Conservation (phyloP, 2,888 invertebrate genomes). For the Pinctada fucata region DNA sequence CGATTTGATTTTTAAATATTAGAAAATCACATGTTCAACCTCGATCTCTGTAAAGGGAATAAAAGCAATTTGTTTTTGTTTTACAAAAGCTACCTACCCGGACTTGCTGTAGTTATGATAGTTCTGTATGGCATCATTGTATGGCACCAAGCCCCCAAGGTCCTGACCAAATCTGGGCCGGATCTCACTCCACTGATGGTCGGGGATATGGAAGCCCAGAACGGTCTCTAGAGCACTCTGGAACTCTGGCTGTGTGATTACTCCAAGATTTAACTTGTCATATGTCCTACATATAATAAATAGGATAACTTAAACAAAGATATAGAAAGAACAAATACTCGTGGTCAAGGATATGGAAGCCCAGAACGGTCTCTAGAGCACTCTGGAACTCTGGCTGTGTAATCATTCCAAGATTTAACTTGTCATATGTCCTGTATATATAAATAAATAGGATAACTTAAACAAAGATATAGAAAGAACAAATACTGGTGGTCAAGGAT, state of each 20-base stretch:
- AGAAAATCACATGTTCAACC: no score
- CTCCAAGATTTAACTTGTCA: background rate
- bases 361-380: background rate
- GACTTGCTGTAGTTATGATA: background rate
- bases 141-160: background rate
- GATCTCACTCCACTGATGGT: background rate
- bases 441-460: background rate
- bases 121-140: background rate
- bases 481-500: background rate
- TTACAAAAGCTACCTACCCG: background rate
- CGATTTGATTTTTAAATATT: no score
- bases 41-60: no score
- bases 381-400: background rate
- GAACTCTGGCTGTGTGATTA: background rate
- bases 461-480: no score
- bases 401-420: background rate
- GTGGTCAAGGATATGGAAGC: background rate
- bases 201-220: background rate
- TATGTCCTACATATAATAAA: background rate
- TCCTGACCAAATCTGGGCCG: background rate
- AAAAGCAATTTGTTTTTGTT: no score
- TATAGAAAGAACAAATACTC: background rate
- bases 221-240: background rate
- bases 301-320: no score
- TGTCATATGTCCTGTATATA: background rate